These are phyloP conservation scores for Girardinichthys multiradiatus DNA, from an alignment of 2,113 vertebrate genomes.

Conservation along the genomic window DNA sequence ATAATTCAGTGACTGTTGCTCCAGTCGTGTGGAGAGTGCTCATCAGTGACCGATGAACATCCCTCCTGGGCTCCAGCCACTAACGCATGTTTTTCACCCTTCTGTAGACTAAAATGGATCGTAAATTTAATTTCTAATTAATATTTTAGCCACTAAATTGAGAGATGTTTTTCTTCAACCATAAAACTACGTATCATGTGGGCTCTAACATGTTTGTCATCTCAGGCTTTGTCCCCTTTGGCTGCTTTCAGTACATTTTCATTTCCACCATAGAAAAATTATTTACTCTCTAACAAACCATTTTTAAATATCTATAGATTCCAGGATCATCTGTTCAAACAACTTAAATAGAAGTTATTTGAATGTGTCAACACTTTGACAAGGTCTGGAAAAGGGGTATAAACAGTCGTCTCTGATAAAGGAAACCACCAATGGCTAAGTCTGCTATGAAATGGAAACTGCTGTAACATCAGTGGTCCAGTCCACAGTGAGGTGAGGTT, in stretches of 20 bases:
- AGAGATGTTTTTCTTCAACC: background rate
- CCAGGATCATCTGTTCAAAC: too few relatives aligned
- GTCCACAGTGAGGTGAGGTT: too few relatives aligned
- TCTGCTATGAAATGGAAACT: too few relatives aligned
- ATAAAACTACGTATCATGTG: background rate
- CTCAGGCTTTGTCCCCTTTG: background rate
- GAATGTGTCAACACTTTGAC: too few relatives aligned
- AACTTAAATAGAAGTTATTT: too few relatives aligned
- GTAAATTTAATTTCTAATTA: slow-evolving; percentile 37
- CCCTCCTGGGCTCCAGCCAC: slow-evolving; percentile 20
- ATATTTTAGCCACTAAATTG: background rate
- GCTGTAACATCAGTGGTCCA: too few relatives aligned
- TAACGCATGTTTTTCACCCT: background rate
- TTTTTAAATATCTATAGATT: too few relatives aligned
- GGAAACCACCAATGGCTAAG: too few relatives aligned
- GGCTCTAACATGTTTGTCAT: background rate
- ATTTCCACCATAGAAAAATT: background rate
- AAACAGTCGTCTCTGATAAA: background rate
- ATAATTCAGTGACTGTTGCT: slow-evolving; percentile 77
- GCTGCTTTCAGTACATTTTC: background rate
- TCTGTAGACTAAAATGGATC: background rate
- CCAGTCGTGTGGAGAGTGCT: slow-evolving; percentile 65
- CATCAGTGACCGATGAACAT: slow-evolving; percentile 68
- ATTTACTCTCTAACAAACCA: background rate
- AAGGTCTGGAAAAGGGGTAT: too few relatives aligned